A percentile compares a stretch with the other conserved stretches of the same genome.
These are phyloP conservation scores for Scyliorhinus canicula DNA, from an alignment of 2,797 vertebrate genomes.

Conservation along the genomic window DNA sequence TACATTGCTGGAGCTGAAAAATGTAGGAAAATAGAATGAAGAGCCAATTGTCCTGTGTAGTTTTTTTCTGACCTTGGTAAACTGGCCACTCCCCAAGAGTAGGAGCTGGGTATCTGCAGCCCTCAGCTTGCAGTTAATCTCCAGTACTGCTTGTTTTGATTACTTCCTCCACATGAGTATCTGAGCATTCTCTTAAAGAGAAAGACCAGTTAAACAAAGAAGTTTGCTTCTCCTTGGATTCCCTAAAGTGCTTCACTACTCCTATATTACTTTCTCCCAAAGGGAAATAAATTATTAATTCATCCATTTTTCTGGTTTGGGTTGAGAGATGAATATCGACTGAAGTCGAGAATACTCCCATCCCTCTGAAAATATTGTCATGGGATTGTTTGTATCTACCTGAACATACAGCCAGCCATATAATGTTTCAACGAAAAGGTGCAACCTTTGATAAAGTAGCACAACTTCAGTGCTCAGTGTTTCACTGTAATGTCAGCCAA, in stretches of 20 bases:
- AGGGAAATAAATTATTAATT: background rate
- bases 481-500: background rate
- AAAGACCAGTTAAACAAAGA: background rate
- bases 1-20: background rate
- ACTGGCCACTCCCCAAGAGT: background rate
- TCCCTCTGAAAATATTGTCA: background rate
- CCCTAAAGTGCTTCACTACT: background rate
- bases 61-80: background rate
- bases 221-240: background rate
- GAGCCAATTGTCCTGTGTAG: background rate
- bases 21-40: background rate
- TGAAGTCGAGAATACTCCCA: too few relatives aligned
- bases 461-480: background rate
- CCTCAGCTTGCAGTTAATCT: background rate
- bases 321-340: background rate
- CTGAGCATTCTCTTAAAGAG: background rate
- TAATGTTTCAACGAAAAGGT: background rate
- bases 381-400: background rate
- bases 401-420: background rate
- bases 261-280: background rate
- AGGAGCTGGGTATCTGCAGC: background rate
- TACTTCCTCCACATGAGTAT: background rate
- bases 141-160: background rate
- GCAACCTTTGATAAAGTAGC: too few relatives aligned
- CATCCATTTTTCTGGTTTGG: background rate